Evolutionary conservation across 2,888 invertebrate genomes (phyloP), one percentile per base, ranked within the genome.

Genomic region (Bembecia ichneumoniformis): DNA sequence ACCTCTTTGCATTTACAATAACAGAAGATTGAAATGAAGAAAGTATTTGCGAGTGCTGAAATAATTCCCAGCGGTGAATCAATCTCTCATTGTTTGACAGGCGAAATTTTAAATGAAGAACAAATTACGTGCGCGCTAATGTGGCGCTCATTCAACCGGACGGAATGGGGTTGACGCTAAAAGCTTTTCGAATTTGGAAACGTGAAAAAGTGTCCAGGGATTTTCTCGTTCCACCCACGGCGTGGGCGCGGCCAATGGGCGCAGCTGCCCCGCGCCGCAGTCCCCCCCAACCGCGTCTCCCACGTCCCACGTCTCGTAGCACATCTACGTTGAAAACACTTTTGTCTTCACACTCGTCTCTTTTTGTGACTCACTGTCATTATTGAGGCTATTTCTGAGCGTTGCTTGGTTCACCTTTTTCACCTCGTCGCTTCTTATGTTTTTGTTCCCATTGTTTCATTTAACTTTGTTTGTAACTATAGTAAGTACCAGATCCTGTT

Each of bases 231-330:
- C 72, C 83, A 82, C 79, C 77, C 80, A 74, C 73, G 71, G 69
- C 11, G 72, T 72, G 75, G 79, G 82, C 82, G 81, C 81, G 80
- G 78, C 83, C 82, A 77, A 77, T 78, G 82, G 82, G 77, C 60
- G 54, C 52, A 49, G 35, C 47, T 54, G 54, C 49, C 52, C 47
- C 55, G 51, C 55, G 55, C 55, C 52, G 52, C 48, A 48, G 47
- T 16, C 53, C 63, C 64, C 65, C 66, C 64, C 44, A 40, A 40
- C n/a, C 14, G 16, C 44, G 5, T 15, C 44, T 14, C 15, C 14
- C 16, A 17, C 13, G 16, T 14, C 15, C 14, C 16, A 17, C 13
- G 16, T 15, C 16, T 44, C 44, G 13, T 17, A 15, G 44, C 13
- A 15, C 10, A 44, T 15, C 44, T 17, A 44, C 17, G 40, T 44